These are phyloP conservation scores for Xestobium rufovillosum DNA, from an alignment of 2,888 invertebrate species.

Conservation along the genomic window DNA sequence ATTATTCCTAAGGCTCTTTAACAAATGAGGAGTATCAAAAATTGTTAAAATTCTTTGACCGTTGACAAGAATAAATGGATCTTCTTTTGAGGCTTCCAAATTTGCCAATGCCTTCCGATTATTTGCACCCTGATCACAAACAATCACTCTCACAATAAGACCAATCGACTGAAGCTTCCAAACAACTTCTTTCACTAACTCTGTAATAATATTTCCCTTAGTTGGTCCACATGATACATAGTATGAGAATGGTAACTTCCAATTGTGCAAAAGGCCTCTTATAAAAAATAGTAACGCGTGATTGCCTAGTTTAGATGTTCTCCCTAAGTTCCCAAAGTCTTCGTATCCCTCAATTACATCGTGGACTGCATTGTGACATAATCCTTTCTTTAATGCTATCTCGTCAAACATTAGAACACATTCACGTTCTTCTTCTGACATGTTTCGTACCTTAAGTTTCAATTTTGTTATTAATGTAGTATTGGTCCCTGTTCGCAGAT, in stretches of 20 bases:
- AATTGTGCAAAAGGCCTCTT: conserved; percentile 14
- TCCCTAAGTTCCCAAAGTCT: too few species aligned
- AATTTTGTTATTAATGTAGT: too few species aligned
- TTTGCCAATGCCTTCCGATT: conserved; percentile 12
- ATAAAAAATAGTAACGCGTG: conserved; percentile 14
- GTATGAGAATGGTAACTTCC: conserved; percentile 17
- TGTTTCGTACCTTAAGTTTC: too few species aligned
- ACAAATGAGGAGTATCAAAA: conserved; percentile 16
- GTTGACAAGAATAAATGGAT: conserved; percentile 13
- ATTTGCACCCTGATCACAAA: too few species aligned
- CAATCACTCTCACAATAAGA: conserved; percentile 16
- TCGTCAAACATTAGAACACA: too few species aligned
- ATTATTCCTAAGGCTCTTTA: too few species aligned
- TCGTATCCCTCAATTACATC: too few species aligned
- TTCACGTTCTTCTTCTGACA: too few species aligned
- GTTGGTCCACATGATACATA: conserved; percentile 15
- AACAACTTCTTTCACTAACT: conserved; percentile 12
- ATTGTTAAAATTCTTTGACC: conserved; percentile 12
- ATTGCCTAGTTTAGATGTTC: too few species aligned
- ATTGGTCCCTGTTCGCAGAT: too few species aligned
- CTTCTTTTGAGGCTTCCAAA: conserved; percentile 14
- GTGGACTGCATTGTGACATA: too few species aligned
- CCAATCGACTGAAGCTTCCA: conserved; percentile 6
- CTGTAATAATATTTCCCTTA: conserved; percentile 9
- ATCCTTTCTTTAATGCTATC: too few species aligned